phyloP scores from a whole-genome alignment of 2,113 vertebrate genomes.

The Nibea coibor region DNA sequence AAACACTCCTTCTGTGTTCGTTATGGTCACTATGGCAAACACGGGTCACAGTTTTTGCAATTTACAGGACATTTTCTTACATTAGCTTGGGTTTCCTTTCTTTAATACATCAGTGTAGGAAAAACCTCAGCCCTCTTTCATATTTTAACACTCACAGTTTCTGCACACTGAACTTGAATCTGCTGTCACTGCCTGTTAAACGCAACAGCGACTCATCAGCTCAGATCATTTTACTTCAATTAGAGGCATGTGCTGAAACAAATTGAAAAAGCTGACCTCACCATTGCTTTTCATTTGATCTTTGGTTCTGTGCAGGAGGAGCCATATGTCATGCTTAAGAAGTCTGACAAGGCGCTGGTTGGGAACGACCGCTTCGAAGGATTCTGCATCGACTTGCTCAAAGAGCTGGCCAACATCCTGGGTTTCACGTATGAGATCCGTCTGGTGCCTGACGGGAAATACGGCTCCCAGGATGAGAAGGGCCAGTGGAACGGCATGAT shows the following conservation, averaged over 20 bases:
- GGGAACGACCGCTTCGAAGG: conserved; percentile 98
- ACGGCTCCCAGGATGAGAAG: conserved; percentile 97
- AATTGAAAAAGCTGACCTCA: conserved; percentile 80
- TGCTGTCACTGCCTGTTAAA: conserved; percentile 78
- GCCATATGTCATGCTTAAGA: conserved; percentile 98
- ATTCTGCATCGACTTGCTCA: conserved; percentile 97
- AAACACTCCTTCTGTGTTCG: conserved; percentile 10
- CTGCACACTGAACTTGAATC: conserved; percentile 45
- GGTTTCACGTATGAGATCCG: conserved; percentile 97
- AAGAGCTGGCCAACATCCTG: conserved; percentile 92
- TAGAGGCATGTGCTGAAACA: conserved; percentile 71
- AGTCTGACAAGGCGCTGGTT: conserved; percentile 93
- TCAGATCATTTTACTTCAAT: conserved; percentile 78
- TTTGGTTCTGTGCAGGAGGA: conserved; percentile 88
- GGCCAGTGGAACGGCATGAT: conserved; percentile 99
- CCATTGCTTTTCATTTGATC: conserved; percentile 78
- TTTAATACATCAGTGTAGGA: conserved; percentile 22
- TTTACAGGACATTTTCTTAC: conserved; percentile 18
- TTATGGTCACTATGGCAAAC: background rate
- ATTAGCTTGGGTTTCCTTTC: conserved; percentile 9
- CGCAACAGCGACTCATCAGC: conserved; percentile 75
- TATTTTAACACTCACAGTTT: conserved; percentile 51
- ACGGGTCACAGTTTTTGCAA: background rate
- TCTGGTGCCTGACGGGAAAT: conserved; percentile 94
- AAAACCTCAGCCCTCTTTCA: conserved; percentile 52